A percentile compares a stretch with the other conserved stretches of the same genome.
These are phyloP conservation scores for Caligus rogercresseyi DNA, from an alignment of 1,140 invertebrate species.

Conservation along the genomic window DNA sequence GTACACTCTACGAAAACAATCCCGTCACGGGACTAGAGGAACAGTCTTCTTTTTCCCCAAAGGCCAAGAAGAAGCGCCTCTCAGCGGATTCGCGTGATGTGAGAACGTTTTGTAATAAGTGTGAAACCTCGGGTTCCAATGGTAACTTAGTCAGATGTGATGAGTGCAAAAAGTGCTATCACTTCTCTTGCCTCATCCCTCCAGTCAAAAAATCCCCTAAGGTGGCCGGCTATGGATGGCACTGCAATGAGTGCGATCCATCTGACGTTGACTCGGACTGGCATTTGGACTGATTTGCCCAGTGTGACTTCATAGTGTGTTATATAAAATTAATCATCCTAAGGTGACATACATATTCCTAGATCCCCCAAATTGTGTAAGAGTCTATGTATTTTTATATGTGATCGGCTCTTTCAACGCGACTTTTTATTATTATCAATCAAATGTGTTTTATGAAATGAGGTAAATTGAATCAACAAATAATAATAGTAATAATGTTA, in stretches of 20 bases:
- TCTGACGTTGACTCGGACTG: conserved; percentile 21
- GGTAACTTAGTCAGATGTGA: conserved; percentile 64
- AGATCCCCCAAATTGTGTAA: too few relatives aligned
- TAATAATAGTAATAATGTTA: too few relatives aligned
- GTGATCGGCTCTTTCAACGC: too few relatives aligned
- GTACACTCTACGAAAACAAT: neutral
- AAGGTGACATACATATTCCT: too few relatives aligned
- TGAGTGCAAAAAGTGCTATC: conserved; percentile 72
- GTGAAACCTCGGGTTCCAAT: conserved; percentile 38
- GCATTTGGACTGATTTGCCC: conserved; percentile 9
- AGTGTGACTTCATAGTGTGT: too few relatives aligned
- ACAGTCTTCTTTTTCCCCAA: neutral
- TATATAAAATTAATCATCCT: too few relatives aligned
- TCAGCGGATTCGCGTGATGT: neutral
- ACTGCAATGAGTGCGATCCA: conserved; percentile 75
- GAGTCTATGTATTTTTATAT: too few relatives aligned
- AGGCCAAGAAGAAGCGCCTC: neutral
- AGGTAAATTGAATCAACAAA: too few relatives aligned
- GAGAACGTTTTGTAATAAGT: conserved; percentile 44
- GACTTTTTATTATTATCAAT: too few relatives aligned
- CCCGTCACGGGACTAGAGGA: neutral
- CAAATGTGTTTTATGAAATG: too few relatives aligned
- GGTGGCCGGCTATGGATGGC: conserved; percentile 79
- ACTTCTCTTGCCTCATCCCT: conserved; percentile 76
- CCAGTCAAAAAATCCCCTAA: conserved; percentile 84